phyloP scores from a whole-genome alignment of 2,797 vertebrate genomes.

The Xenops minutus region DNA sequence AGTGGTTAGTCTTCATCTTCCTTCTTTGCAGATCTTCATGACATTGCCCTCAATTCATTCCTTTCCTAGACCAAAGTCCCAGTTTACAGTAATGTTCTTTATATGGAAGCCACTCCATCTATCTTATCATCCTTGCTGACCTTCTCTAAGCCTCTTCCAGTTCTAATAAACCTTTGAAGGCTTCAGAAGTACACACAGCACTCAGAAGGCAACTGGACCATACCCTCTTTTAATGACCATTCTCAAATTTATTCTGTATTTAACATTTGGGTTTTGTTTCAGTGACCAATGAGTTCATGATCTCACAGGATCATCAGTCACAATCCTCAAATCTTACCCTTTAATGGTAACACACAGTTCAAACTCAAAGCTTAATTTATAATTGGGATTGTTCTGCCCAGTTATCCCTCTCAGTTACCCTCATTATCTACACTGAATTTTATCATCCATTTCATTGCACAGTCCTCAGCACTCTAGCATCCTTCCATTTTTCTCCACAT shows the following conservation, averaged over 20 bases:
- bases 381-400: not conserved
- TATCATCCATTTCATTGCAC: not conserved
- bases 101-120: not conserved
- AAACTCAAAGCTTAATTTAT: not conserved
- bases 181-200: not conserved
- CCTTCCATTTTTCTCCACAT: not conserved
- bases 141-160: not conserved
- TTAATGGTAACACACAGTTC: not conserved
- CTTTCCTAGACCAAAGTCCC: not conserved
- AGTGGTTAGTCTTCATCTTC: not conserved
- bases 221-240: not conserved
- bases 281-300: not conserved
- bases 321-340: not conserved
- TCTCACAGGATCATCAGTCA: not conserved
- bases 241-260: not conserved
- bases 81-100: not conserved
- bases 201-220: not conserved
- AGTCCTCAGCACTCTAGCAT: not conserved
- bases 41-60: not conserved
- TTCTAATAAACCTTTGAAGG: not conserved
- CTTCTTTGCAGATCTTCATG: not conserved
- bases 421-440: not conserved
- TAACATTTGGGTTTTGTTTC: not conserved
- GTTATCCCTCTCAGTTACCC: not conserved
- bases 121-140: not conserved